phyloP scores from a whole-genome alignment of 2,888 invertebrate genomes.

The Melieria picta region DNA sequence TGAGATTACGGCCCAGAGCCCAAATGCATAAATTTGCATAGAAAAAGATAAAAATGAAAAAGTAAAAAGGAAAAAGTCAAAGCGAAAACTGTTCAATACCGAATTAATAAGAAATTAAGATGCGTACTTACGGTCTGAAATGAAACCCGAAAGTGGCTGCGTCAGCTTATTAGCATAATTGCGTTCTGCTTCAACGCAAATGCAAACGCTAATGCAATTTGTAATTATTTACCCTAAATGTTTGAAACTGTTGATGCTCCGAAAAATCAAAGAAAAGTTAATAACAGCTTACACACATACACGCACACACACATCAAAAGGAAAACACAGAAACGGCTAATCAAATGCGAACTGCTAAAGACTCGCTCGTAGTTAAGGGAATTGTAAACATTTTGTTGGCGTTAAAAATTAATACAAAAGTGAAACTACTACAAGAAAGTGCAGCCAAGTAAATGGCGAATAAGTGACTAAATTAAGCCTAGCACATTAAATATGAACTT shows the following conservation, averaged over 20 bases:
- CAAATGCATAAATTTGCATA: neutral
- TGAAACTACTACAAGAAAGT: no score
- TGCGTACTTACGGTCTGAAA: neutral
- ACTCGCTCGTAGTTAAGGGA: no score
- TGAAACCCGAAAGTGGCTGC: no score
- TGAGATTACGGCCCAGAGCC: conserved; percentile 2
- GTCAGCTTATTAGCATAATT: conserved; percentile 19
- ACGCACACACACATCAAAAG: conserved; percentile 3
- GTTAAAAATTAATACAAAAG: no score
- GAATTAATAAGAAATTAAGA: conserved; percentile 15
- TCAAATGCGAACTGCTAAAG: neutral
- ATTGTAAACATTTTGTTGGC: no score
- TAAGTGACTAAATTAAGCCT: no score
- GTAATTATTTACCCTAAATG: neutral
- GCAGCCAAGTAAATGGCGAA: no score
- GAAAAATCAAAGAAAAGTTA: no score
- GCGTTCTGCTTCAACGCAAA: neutral
- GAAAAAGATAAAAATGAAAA: neutral
- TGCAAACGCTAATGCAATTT: conserved; percentile 25
- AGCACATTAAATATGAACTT: no score
- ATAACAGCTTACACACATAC: neutral
- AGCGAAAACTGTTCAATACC: neutral
- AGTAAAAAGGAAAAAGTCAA: neutral
- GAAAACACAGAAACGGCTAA: conserved; percentile 12
- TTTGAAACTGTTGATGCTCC: no score